Conservation (phyloP, 2,113 vertebrate genomes). For the Echinops telfairi region DNA sequence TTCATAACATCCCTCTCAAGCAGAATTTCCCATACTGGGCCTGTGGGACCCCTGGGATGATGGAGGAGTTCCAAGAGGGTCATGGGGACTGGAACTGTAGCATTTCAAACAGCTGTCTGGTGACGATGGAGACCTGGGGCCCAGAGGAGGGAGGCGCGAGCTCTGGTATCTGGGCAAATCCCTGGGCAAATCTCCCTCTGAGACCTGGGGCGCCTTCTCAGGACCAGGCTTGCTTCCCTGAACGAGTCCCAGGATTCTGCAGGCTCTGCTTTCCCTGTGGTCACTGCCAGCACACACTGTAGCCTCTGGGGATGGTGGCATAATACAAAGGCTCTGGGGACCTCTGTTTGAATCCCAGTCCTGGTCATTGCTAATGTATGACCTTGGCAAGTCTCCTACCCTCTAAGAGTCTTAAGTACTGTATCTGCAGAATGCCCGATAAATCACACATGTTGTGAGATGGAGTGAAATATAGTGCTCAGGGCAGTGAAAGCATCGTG, state of each 20-base stretch:
- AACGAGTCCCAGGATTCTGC: not conserved
- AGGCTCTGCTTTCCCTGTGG: not conserved
- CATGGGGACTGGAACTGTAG: constrained; percentile 61
- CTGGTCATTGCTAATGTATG: not conserved
- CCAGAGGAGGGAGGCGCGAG: not conserved
- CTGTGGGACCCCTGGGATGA: constrained; percentile 3
- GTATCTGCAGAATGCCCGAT: not conserved
- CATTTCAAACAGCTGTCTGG: constrained; percentile 72
- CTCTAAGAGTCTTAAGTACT: not conserved
- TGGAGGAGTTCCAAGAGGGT: constrained; percentile 70
- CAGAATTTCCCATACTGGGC: constrained; percentile 65
- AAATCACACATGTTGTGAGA: not conserved
- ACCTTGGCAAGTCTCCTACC: not conserved
- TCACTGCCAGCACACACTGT: not conserved
- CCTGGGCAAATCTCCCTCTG: not conserved
- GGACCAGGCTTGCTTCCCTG: not conserved
- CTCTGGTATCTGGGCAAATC: not conserved
- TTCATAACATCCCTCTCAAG: constrained; percentile 69
- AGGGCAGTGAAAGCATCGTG: not conserved
- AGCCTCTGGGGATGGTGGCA: not conserved
- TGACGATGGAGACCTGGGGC: not conserved
- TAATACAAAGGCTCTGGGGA: not conserved
- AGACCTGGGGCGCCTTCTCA: not conserved
- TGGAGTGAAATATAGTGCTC: not conserved
- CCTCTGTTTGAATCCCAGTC: not conserved